phyloP scores from a whole-genome alignment of 2,113 vertebrate genomes.

The Eidolon helvum region DNA sequence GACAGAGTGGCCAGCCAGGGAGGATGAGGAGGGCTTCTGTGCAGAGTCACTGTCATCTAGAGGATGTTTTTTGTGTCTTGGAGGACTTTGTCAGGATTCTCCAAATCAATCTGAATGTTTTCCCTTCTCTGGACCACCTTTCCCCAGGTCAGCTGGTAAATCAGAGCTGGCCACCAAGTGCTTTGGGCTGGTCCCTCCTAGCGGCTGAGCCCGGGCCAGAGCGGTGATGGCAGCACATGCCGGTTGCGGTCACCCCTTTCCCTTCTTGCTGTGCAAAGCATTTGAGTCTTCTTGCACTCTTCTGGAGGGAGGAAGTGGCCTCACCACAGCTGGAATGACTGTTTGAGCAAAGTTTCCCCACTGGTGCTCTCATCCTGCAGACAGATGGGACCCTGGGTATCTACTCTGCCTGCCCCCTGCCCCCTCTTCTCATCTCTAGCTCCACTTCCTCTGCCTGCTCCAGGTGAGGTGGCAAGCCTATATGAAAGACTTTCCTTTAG shows the following conservation, averaged over 20 bases:
- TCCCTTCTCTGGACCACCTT: neutral
- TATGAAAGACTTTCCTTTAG: neutral
- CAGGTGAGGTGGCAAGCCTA: neutral
- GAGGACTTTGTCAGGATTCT: neutral
- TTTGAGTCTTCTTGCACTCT: neutral
- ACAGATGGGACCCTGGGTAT: neutral
- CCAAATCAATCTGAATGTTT: no score
- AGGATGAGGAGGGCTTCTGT: neutral
- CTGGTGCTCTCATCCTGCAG: conserved; percentile 31
- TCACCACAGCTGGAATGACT: conserved; percentile 70
- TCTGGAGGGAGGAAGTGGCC: conserved; percentile 76
- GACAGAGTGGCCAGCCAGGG: neutral
- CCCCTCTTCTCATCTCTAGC: neutral
- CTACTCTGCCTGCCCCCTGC: neutral
- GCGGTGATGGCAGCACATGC: neutral
- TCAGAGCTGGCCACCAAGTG: neutral
- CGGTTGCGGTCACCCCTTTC: neutral
- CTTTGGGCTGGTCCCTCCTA: neutral
- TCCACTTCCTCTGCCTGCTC: neutral
- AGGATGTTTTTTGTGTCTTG: neutral
- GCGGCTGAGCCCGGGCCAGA: neutral
- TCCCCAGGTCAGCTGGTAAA: neutral
- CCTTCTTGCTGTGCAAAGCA: conserved; percentile 40
- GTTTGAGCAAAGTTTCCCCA: conserved; percentile 71
- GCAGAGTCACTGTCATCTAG: neutral